Evolutionary conservation across 2,888 invertebrate species (phyloP).

Genomic region (Timandra comae): DNA sequence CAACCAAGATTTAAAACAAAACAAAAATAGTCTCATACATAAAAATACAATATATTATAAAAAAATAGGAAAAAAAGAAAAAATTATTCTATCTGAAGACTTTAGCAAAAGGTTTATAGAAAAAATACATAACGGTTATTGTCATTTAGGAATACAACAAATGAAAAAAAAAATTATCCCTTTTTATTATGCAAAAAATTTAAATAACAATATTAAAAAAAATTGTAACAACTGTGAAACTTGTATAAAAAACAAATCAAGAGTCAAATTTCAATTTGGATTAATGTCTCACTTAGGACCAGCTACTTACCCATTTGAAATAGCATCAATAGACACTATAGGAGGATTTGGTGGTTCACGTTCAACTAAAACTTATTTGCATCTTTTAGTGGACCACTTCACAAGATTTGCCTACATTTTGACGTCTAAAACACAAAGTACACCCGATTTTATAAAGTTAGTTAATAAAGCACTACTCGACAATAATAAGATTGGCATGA

Average conservation of each 20-base stretch:
- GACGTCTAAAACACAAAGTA: conserved; percentile 22
- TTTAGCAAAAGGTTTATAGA: conserved; percentile 2
- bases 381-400: too few species aligned
- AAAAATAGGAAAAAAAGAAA: conserved; percentile 7
- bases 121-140: conserved; percentile 1
- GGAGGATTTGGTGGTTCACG: conserved; percentile 23
- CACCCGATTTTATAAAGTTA: conserved; percentile 22
- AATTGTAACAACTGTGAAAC: conserved; percentile 16
- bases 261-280: conserved; percentile 20
- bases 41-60: conserved; percentile 17
- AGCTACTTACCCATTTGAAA: conserved; percentile 20
- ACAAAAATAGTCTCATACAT: too few species aligned
- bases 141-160: conserved; percentile 6
- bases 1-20: conserved; percentile 10
- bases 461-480: conserved; percentile 7
- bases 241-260: conserved; percentile 23
- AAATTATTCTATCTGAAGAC: conserved; percentile 1
- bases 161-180: conserved; percentile 10
- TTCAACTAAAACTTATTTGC: conserved; percentile 24
- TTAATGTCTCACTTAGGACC: conserved; percentile 24
- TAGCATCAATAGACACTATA: conserved; percentile 22
- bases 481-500: conserved; percentile 14
- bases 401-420: conserved; percentile 22
- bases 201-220: too few species aligned
- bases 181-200: too few species aligned